phyloP scores from a whole-genome alignment of 1,140 invertebrate species.

The Pristionchus pacificus region DNA sequence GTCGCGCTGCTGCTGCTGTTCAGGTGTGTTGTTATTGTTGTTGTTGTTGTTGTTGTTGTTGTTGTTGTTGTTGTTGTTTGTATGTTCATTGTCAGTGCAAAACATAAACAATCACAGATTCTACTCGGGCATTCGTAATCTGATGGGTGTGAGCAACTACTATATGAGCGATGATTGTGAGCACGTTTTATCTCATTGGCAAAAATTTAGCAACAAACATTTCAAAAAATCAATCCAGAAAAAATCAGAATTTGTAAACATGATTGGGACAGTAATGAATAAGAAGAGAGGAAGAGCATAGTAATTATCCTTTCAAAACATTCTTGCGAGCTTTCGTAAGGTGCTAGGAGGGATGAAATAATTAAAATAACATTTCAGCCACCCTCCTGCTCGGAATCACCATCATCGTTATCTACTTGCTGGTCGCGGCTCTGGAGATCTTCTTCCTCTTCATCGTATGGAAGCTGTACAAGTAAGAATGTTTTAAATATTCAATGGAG shows the following conservation, averaged over 20 bases:
- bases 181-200: conserved; percentile 4
- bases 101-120: no score
- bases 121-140: conserved; percentile 48
- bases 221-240: no score
- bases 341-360: no score
- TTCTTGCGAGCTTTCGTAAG: no score
- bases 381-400: conserved; percentile 44
- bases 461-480: conserved; percentile 52
- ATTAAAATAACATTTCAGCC: conserved; percentile 42
- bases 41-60: no score
- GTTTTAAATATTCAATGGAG: background rate
- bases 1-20: conserved; percentile 51
- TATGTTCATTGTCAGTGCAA: no score
- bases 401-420: conserved; percentile 56
- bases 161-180: conserved; percentile 56
- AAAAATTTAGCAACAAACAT: no score
- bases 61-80: no score
- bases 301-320: conserved; percentile 19
- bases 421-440: conserved; percentile 49
- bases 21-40: no score
- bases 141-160: conserved; percentile 54
- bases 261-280: background rate
- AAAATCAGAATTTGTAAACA: no score
- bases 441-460: conserved; percentile 57
- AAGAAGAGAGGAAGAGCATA: background rate